Evolutionary conservation across 2,888 invertebrate species (phyloP).

Genomic region (Drosophila neonasuta): DNA sequence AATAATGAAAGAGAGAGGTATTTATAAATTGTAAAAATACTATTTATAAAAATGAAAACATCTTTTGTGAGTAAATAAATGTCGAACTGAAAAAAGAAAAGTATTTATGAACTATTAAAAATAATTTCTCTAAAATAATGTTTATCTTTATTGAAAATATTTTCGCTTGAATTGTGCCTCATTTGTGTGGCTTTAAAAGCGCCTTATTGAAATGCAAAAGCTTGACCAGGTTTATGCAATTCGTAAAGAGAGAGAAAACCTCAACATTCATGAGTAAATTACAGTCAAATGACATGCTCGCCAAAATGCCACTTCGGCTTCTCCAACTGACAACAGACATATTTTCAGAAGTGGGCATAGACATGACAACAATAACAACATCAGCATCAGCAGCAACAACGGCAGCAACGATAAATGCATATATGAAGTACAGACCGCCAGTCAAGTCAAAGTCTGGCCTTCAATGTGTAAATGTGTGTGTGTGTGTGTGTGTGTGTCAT

Average conservation of each 20-base stretch:
- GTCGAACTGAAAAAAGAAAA: too few species aligned
- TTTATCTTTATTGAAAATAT: not conserved
- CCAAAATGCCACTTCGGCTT: constrained; percentile 66
- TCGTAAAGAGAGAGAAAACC: constrained; percentile 32
- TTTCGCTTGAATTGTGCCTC: not conserved
- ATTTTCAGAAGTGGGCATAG: constrained; percentile 72
- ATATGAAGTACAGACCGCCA: constrained; percentile 49
- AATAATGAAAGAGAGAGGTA: too few species aligned
- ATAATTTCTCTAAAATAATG: too few species aligned
- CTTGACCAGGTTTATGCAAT: constrained; percentile 56
- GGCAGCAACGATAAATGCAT: constrained; percentile 34
- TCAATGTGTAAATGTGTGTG: constrained; percentile 27
- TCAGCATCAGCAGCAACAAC: constrained; percentile 17
- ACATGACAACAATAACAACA: constrained; percentile 69
- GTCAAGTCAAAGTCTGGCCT: constrained; percentile 57
- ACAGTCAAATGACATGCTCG: constrained; percentile 71
- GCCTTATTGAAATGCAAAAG: constrained; percentile 23
- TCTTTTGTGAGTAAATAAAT: too few species aligned
- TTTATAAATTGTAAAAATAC: too few species aligned
- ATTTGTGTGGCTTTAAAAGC: not conserved
- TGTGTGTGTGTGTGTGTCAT: constrained; percentile 52
- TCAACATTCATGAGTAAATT: constrained; percentile 62
- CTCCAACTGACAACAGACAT: constrained; percentile 61
- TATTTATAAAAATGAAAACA: too few species aligned
- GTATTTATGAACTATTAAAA: too few species aligned